Conservation (phyloP, 2,888 invertebrate species). For the Pristionchus maxplancki region DNA sequence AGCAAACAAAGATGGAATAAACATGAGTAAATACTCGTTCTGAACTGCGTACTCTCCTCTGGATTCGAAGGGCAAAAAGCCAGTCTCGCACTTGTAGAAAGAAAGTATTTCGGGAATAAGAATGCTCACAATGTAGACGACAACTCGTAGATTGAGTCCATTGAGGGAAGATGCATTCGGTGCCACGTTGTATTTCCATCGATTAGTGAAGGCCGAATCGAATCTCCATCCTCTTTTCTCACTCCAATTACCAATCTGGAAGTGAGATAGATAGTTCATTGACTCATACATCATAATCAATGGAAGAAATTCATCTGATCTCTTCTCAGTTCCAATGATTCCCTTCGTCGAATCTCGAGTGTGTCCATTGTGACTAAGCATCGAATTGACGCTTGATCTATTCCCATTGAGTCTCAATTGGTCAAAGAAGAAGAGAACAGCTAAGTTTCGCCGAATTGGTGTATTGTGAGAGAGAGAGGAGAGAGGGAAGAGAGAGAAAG, state of each 20-base stretch:
- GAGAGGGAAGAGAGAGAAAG: conserved; percentile 7
- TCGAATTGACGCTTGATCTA: background rate
- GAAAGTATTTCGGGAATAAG: background rate
- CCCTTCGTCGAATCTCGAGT: background rate
- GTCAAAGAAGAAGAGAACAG: conserved; percentile 8
- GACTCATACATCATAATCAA: background rate
- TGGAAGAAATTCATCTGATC: background rate
- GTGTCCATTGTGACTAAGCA: conserved; percentile 16
- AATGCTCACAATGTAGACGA: conserved; percentile 66
- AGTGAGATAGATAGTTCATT: background rate
- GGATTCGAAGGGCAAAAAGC: background rate
- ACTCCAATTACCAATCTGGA: conserved; percentile 73
- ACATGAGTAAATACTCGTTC: conserved; percentile 23
- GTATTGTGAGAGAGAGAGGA: background rate
- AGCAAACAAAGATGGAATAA: background rate
- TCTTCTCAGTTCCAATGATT: background rate
- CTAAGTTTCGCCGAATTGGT: conserved; percentile 37
- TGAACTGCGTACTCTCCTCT: background rate
- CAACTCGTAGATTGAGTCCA: conserved; percentile 71
- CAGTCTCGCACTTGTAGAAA: background rate
- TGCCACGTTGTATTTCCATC: conserved; percentile 70
- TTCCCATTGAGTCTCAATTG: conserved; percentile 8
- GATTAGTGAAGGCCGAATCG: conserved; percentile 69
- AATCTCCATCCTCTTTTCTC: conserved; percentile 69
- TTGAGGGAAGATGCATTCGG: conserved; percentile 69